Evolutionary conservation across 2,888 invertebrate species (phyloP), one percentile per base, ranked within the genome.

Genomic region (Agrotis puta): DNA sequence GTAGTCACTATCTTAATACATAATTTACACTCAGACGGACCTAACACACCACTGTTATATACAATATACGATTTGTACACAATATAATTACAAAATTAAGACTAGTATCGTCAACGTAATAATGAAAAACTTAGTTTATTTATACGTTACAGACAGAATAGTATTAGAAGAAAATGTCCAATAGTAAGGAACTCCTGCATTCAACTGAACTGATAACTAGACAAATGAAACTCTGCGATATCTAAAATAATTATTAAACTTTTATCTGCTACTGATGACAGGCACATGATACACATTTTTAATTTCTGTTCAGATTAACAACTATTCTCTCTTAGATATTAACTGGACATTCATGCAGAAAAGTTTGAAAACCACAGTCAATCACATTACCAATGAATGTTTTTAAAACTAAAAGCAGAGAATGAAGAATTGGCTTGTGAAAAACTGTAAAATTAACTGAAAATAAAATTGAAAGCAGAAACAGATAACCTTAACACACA

Each of bases 21-120:
- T 84, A 84, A 93, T 92, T 86, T 93, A 93, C 93, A 93, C 92
- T 88, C 91, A 89, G 87, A 90, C 84, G 76, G 80, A 87, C 85
- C 83, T 89, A 90, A 85, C 88, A 89, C 90, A 85, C 73, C 64
- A 71, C 72, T 74, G 45, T 67, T 85, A 85, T 85, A 86, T 89
- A 86, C 84, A 87, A 85, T 85, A 87, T 77, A 77, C 84, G 77
- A 76, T 85, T 89, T 92, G 90, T 92, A 92, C 92, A 92, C 77
- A 71, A 79, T 80, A 79, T 88, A 84, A 81, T 83, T 85, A 85
- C 85, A 85, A 74, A 77, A 79, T 83, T 85, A 85, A 79, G 85
- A 85, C 83, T 86, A 85, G 85, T 85, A 82, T 85, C 82, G 81
- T 68, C 85, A 77, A 86, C 77, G 70, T 80, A 69, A 74, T 74